Percentiles rank a stretch among this genome's conserved stretches.
phyloP scores from a whole-genome alignment of 1,140 invertebrate genomes.

The Bombus superbus region DNA sequence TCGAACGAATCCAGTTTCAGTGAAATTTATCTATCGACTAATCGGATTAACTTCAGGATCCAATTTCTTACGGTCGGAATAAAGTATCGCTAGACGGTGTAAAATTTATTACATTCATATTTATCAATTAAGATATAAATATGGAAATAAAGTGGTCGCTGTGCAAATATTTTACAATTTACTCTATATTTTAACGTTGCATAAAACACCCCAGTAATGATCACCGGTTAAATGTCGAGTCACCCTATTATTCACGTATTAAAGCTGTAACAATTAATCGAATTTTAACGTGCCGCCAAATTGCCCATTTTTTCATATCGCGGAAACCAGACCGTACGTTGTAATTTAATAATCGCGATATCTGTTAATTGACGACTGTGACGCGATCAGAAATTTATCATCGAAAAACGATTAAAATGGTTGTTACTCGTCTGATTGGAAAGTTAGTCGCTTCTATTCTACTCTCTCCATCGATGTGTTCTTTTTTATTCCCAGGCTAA shows the following conservation, averaged over 20 bases:
- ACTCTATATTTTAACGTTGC: background rate
- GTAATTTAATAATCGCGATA: background rate
- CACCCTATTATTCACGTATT: background rate
- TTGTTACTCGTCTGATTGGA: background rate
- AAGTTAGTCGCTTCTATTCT: background rate
- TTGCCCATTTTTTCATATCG: background rate
- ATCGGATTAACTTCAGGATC: too few relatives aligned
- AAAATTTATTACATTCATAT: too few relatives aligned
- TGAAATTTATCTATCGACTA: too few relatives aligned
- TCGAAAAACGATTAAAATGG: background rate
- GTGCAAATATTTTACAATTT: background rate
- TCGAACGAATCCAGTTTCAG: too few relatives aligned
- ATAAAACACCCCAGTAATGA: background rate
- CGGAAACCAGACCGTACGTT: background rate
- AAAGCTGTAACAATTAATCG: background rate
- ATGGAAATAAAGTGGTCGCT: background rate
- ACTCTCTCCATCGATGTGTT: background rate
- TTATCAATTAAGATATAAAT: too few relatives aligned
- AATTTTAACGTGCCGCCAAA: background rate
- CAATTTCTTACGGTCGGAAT: too few relatives aligned
- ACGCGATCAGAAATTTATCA: background rate
- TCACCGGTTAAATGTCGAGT: background rate
- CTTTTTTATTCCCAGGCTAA: conserved; percentile 22
- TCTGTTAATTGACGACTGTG: background rate
- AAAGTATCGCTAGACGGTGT: too few relatives aligned